Evolutionary conservation across 2,888 invertebrate species (phyloP).

Genomic region (Dascillus cervinus): DNA sequence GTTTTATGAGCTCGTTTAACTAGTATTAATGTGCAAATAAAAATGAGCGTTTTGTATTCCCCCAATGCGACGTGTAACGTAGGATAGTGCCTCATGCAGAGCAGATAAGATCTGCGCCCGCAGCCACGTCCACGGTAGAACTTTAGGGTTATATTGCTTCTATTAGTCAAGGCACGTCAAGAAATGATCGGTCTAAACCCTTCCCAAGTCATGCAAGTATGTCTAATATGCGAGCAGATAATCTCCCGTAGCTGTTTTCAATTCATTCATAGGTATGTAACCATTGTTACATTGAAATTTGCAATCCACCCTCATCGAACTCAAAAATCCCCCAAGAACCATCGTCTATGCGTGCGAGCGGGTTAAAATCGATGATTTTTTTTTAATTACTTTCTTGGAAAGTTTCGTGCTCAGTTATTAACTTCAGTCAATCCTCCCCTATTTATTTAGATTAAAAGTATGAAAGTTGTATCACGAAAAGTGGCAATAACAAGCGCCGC

Average conservation of each 20-base stretch:
- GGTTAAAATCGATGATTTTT: too few relatives aligned
- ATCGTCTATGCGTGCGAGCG: too few relatives aligned
- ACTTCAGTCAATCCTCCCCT: slow-evolving; percentile 17
- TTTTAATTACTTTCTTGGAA: slow-evolving; percentile 11
- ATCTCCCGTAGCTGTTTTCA: too few relatives aligned
- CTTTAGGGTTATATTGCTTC: slow-evolving; percentile 17
- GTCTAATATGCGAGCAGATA: too few relatives aligned
- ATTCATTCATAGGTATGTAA: too few relatives aligned
- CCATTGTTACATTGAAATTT: too few relatives aligned
- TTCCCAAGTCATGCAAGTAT: slow-evolving; percentile 13
- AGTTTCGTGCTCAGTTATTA: slow-evolving; percentile 16
- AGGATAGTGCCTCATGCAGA: slow-evolving; percentile 13
- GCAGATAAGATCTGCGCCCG: slow-evolving; percentile 13
- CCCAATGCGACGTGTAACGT: slow-evolving; percentile 13
- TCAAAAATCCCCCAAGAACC: too few relatives aligned
- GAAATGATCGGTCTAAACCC: slow-evolving; percentile 16
- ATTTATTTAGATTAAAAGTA: slow-evolving; percentile 19
- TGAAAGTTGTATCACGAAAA: slow-evolving; percentile 20
- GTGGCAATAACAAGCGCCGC: slow-evolving; percentile 17
- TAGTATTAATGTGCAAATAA: too few relatives aligned
- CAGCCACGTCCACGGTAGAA: slow-evolving; percentile 14
- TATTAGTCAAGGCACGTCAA: slow-evolving; percentile 21
- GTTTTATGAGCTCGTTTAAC: too few relatives aligned
- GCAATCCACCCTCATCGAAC: too few relatives aligned
- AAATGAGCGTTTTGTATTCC: too few relatives aligned